Base-by-base conservation (phyloP, 2,797 vertebrate genomes). In the Cetoscarus ocellatus region DNA sequence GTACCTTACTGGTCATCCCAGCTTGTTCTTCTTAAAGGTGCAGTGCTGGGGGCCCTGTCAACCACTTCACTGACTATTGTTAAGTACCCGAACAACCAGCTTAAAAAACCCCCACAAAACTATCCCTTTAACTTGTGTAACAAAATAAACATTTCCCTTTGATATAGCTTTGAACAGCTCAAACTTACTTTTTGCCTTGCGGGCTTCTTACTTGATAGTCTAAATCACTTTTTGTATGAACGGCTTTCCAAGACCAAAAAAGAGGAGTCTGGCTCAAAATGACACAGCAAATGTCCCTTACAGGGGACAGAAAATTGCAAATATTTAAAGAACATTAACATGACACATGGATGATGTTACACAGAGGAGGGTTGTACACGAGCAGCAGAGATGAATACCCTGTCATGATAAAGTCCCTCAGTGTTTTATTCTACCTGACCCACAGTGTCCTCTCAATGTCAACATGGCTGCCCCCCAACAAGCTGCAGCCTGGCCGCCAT, bases 381-480 rank as follows among this genome's bases (percentile, higher is more conserved):
- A 70, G 15, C 45, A 43, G 49, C 57, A 48, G 50, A 69, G 48
- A 52, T 66, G 10, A 62, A 70, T 6, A 68, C 44, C 60, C 14
- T 48, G 51, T 61, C 19, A 6, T 63, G 54, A 79, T 11, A 44
- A 59, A 66, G n/a, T 27, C 62, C n/a, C 27, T 57, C 27, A 27
- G 36, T 42, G 38, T 59, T 43, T 64, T 17, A 52, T 19, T 51
- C 4, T 19, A 84, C 73, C 82, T 87, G 88, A 86, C 86, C 74
- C 82, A 72, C 47, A 73, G 78, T 80, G 85, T 90, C 90, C 86
- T 91, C 86, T 90, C 87, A 92, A 91, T 90, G 89, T 91, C 89
- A 92, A 89, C 43, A 91, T 90, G 91, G 88, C 87, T 35, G 73
- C 85, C 78, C 56, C 83, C 79, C 50, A 77, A 88, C 73, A 77